Evolutionary conservation across 2,113 vertebrate species (phyloP).

Genomic region (Narcine bancroftii): DNA sequence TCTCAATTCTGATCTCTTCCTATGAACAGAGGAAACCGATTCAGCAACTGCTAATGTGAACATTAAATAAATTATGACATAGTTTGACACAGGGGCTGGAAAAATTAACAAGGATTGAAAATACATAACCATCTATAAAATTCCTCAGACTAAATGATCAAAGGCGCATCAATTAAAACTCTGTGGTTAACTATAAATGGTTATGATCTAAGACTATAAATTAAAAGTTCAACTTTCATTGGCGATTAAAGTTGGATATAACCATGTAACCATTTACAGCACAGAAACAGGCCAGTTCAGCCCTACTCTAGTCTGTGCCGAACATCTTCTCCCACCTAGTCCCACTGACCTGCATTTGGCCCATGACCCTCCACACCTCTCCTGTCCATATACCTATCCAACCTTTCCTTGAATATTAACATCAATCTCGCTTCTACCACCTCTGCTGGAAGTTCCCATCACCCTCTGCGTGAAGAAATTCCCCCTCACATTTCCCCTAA

Average conservation of each 20-base stretch:
- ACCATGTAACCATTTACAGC: too few species aligned
- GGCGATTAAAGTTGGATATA: neutral
- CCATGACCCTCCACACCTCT: too few species aligned
- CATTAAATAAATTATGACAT: neutral
- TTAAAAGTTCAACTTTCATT: neutral
- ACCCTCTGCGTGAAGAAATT: too few species aligned
- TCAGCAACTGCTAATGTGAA: neutral
- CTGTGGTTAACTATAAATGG: neutral
- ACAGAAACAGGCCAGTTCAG: too few species aligned
- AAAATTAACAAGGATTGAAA: neutral
- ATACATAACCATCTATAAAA: neutral
- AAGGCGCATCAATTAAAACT: neutral
- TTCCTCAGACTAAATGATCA: neutral
- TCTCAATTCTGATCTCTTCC: constrained; percentile 79
- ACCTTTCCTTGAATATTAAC: too few species aligned
- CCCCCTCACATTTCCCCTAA: too few species aligned
- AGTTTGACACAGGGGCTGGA: constrained; percentile 6
- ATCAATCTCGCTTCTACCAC: too few species aligned
- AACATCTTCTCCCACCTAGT: too few species aligned
- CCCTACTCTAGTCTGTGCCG: too few species aligned
- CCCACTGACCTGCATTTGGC: too few species aligned
- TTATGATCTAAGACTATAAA: neutral
- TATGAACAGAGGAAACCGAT: constrained; percentile 45
- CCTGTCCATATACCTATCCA: too few species aligned
- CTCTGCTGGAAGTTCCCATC: too few species aligned